A percentile compares a stretch with the other conserved stretches of the same genome.
Evolutionary conservation across 2,797 vertebrate species (phyloP).

Genomic region (Gadopsis bispinosus): DNA sequence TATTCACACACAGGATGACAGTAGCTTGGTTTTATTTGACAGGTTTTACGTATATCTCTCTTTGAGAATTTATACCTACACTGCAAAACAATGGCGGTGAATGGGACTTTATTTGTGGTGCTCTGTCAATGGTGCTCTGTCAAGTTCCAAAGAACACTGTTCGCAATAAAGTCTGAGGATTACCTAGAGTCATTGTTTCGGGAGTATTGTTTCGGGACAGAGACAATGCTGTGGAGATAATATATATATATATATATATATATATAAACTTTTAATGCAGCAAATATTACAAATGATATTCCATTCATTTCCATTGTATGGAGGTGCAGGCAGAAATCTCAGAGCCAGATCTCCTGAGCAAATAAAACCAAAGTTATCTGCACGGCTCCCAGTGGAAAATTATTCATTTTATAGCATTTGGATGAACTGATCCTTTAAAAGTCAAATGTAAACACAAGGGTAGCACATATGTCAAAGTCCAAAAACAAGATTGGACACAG

Average conservation of each 20-base stretch:
- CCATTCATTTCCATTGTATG: not conserved
- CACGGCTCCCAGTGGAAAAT: not conserved
- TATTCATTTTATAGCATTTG: not conserved
- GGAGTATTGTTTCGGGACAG: not conserved
- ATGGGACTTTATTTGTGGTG: not conserved
- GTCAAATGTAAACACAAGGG: not conserved
- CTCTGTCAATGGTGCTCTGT: not conserved
- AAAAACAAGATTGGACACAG: not conserved
- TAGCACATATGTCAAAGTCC: not conserved
- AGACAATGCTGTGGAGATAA: not conserved
- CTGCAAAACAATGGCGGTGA: not conserved
- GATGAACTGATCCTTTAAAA: constrained; percentile 18
- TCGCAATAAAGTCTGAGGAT: not conserved
- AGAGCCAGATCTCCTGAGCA: not conserved
- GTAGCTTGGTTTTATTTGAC: not conserved
- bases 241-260: too few species aligned
- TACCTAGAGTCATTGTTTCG: not conserved
- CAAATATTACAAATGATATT: constrained; percentile 2
- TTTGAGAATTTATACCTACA: not conserved
- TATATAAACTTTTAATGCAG: not conserved
- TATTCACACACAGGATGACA: not conserved
- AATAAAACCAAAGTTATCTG: not conserved
- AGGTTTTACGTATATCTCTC: not conserved
- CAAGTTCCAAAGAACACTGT: not conserved
- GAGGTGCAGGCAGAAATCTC: not conserved